phyloP scores from a whole-genome alignment of 30 jellyfish, hydroid and myxozoan genomes.

The Aurelia coerulea region DNA sequence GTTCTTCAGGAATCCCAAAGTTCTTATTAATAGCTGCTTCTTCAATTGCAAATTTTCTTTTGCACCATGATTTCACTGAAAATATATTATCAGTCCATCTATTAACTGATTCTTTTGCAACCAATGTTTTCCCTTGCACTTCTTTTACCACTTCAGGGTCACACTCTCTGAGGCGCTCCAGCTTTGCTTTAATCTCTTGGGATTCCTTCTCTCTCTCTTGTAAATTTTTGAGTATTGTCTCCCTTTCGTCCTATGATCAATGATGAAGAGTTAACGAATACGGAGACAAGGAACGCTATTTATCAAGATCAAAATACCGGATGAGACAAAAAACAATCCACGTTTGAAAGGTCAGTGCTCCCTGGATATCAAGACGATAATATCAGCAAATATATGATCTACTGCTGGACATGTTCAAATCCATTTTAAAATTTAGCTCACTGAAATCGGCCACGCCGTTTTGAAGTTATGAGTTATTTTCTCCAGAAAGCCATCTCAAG shows the following conservation, averaged over 20 bases:
- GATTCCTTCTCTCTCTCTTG: conserved; percentile 56
- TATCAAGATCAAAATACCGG: too few species aligned
- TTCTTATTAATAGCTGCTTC: conserved; percentile 81
- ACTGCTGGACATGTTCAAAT: too few species aligned
- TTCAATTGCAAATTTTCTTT: conserved; percentile 85
- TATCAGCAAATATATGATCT: too few species aligned
- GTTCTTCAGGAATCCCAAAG: conserved; percentile 97
- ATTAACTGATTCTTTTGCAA: conserved; percentile 93
- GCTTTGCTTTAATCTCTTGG: conserved; percentile 36
- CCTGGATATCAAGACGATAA: too few species aligned
- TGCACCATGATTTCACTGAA: conserved; percentile 92
- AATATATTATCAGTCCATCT: conserved; percentile 99
- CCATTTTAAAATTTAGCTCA: too few species aligned
- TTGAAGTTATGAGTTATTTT: too few species aligned
- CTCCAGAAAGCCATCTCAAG: too few species aligned
- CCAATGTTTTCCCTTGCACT: conserved; percentile 50
- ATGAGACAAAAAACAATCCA: too few species aligned
- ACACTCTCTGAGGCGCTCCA: conserved; percentile 87
- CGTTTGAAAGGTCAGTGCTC: too few species aligned
- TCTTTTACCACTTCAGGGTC: conserved; percentile 94
- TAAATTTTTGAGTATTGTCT: conserved; percentile 37
- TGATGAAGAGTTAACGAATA: too few species aligned
- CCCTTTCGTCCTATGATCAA: conserved; percentile 75
- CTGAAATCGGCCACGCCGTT: too few species aligned
- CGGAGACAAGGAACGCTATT: too few species aligned